Conservation (phyloP, 2,888 invertebrate species). For the Osmoderma eremita region DNA sequence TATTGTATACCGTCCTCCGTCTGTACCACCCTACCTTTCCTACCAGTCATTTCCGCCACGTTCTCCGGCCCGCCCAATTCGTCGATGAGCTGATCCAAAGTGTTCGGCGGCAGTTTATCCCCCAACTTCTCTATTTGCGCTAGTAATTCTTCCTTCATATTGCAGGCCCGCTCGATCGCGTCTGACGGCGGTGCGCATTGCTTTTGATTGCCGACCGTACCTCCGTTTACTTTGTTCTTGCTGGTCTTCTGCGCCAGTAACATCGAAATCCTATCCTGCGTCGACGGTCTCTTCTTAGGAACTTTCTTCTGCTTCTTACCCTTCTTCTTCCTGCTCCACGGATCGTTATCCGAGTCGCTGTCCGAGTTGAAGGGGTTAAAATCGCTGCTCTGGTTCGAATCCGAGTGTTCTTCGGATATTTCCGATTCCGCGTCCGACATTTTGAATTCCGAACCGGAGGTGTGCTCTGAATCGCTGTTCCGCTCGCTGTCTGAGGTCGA, state of each 20-base stretch:
- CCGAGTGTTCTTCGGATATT: slow-evolving; percentile 66
- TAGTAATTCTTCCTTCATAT: slow-evolving; percentile 93
- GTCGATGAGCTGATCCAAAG: slow-evolving; percentile 97
- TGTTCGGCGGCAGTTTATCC: slow-evolving; percentile 91
- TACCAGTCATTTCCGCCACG: slow-evolving; percentile 99
- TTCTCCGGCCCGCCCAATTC: slow-evolving; percentile 97
- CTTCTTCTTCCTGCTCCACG: slow-evolving; percentile 60
- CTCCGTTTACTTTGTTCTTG: slow-evolving; percentile 58
- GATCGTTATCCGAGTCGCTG: slow-evolving; percentile 82
- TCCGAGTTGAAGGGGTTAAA: slow-evolving; percentile 93
- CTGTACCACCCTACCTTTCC: slow-evolving; percentile 92
- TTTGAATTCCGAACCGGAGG: slow-evolving; percentile 68
- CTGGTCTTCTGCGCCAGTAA: slow-evolving; percentile 68
- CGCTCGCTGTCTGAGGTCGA: slow-evolving; percentile 74
- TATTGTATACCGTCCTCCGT: slow-evolving; percentile 95
- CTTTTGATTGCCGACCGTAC: slow-evolving; percentile 57
- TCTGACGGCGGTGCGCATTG: slow-evolving; percentile 77
- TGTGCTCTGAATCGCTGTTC: slow-evolving; percentile 69
- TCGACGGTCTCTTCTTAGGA: slow-evolving; percentile 62
- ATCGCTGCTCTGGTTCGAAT: slow-evolving; percentile 78
- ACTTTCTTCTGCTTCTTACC: slow-evolving; percentile 57
- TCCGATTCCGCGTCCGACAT: slow-evolving; percentile 65
- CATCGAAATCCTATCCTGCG: slow-evolving; percentile 83
- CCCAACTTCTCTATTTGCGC: slow-evolving; percentile 87
- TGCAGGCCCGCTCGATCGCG: slow-evolving; percentile 88